phyloP scores from a whole-genome alignment of 2,888 invertebrate genomes.

The Endotricha flammealis region DNA sequence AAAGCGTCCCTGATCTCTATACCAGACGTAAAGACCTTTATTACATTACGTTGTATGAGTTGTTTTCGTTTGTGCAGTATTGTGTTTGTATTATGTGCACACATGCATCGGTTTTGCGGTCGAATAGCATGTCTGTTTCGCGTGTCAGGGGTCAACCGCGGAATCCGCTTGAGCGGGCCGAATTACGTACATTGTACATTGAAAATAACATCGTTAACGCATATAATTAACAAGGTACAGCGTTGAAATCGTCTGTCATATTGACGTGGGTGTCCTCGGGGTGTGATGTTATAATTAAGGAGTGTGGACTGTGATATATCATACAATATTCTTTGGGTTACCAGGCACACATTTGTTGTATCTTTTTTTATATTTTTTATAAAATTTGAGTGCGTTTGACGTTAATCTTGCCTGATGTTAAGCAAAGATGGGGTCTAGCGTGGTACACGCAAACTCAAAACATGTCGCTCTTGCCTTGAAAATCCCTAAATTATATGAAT shows the following conservation, averaged over 20 bases:
- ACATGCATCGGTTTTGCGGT: constrained; percentile 16
- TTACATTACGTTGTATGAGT: constrained; percentile 4
- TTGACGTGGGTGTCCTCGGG: constrained; percentile 4
- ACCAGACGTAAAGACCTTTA: constrained; percentile 5
- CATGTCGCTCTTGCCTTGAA: too few species aligned
- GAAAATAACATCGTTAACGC: constrained; percentile 16
- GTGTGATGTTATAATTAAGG: too few species aligned
- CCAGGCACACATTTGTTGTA: too few species aligned
- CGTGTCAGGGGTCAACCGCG: constrained; percentile 24
- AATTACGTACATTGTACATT: constrained; percentile 13
- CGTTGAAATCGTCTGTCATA: constrained; percentile 5
- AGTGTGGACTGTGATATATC: too few species aligned
- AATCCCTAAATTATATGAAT: too few species aligned
- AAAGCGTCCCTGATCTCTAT: constrained; percentile 10
- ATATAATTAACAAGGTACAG: constrained; percentile 4
- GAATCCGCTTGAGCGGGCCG: constrained; percentile 16
- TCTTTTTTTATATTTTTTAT: too few species aligned
- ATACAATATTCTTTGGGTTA: too few species aligned
- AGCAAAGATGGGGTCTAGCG: too few species aligned
- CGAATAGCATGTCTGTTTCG: constrained; percentile 19
- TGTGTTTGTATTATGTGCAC: constrained; percentile 7
- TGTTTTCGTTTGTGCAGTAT: constrained; percentile 1
- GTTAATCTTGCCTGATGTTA: too few species aligned
- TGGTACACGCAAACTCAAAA: too few species aligned
- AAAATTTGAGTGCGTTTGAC: too few species aligned